phyloP scores from a whole-genome alignment of 2,888 invertebrate species.

The Pimpla rufipes region DNA sequence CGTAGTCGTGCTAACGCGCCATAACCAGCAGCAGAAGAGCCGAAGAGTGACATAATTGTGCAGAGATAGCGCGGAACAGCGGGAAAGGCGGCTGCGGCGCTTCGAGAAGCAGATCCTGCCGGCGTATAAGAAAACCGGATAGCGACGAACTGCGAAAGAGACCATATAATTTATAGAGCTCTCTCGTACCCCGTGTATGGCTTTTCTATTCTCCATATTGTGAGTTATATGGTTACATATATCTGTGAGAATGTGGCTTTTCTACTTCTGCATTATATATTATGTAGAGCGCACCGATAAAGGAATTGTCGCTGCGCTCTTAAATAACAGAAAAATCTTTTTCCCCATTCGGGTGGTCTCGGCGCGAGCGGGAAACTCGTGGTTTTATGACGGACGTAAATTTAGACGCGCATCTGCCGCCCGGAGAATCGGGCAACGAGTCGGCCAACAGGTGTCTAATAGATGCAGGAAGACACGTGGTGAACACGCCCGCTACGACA shows the following conservation, averaged over 20 bases:
- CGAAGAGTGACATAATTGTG: constrained; percentile 61
- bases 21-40: constrained; percentile 26
- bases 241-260: constrained; percentile 30
- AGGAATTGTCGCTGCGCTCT: background rate
- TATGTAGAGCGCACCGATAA: background rate
- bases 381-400: constrained; percentile 45
- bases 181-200: constrained; percentile 41
- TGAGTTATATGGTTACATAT: constrained; percentile 1
- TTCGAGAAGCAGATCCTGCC: constrained; percentile 29
- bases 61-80: constrained; percentile 4
- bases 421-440: constrained; percentile 15
- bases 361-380: background rate
- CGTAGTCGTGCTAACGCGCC: constrained; percentile 10
- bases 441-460: constrained; percentile 39
- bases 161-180: constrained; percentile 51
- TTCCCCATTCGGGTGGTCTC: constrained; percentile 11
- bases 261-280: background rate
- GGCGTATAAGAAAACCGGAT: constrained; percentile 45
- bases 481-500: constrained; percentile 1
- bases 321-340: background rate
- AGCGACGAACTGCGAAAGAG: constrained; percentile 29
- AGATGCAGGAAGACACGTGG: constrained; percentile 9
- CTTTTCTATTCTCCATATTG: constrained; percentile 7
- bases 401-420: constrained; percentile 41
- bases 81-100: constrained; percentile 31